A percentile compares a stretch with the other conserved stretches of the same genome.
Evolutionary conservation across 1,140 invertebrate genomes (phyloP).

Genomic region (Ladona fulva): DNA sequence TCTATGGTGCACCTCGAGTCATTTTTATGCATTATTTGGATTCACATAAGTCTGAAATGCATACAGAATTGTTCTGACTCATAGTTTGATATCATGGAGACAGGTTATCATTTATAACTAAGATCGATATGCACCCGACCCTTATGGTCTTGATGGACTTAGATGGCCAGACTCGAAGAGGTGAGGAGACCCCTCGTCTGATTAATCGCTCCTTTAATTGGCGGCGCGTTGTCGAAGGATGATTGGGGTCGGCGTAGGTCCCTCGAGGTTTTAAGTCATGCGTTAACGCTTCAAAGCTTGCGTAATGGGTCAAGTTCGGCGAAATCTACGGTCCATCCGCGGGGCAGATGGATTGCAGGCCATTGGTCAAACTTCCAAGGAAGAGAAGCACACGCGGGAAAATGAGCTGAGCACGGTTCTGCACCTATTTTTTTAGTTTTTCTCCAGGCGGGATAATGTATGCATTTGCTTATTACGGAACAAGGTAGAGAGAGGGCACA

Average conservation of each 20-base stretch:
- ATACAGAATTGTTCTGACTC: too few relatives aligned
- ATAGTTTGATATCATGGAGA: too few relatives aligned
- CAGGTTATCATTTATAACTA: neutral
- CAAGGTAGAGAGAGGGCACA: too few relatives aligned
- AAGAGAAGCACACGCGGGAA: neutral
- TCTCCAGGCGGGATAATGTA: neutral
- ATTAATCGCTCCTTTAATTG: neutral
- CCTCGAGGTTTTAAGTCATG: neutral
- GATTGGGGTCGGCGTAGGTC: neutral
- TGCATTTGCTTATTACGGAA: neutral
- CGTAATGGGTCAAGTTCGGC: neutral
- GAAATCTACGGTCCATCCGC: neutral
- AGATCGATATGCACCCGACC: neutral
- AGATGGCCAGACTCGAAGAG: neutral
- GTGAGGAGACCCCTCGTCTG: neutral
- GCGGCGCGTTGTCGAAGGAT: neutral
- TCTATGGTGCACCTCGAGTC: too few relatives aligned
- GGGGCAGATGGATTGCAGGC: neutral
- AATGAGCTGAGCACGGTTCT: too few relatives aligned
- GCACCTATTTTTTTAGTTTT: too few relatives aligned
- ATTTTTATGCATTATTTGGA: too few relatives aligned
- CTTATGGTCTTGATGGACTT: neutral
- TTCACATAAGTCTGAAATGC: too few relatives aligned
- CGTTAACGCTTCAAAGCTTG: neutral
- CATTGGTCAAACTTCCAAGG: neutral